Base-by-base conservation (phyloP, 2,113 vertebrate species). In the Patagioenas fasciata region DNA sequence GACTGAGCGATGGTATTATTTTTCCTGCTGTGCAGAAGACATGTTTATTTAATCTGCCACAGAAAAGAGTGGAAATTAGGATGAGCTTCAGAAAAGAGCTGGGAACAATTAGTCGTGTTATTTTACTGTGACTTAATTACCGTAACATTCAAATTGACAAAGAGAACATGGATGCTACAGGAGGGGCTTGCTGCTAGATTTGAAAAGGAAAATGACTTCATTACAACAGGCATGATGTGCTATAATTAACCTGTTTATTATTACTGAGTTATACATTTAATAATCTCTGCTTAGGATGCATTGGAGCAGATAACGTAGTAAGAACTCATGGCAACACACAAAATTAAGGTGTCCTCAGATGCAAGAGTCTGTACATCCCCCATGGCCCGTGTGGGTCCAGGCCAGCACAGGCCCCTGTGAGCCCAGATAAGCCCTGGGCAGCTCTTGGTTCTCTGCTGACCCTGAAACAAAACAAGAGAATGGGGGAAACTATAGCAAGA, bases 61-160 rank as follows among this genome's bases (percentile, higher is more conserved):
- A 87, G 79, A 95, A 94, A 66, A 44, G 80, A 91, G 85, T 88
- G 85, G 83, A 96, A 97, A 96, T 96, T 90, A 96, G 61, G 74
- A 93, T 88, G 94, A 93, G 91, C 70, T 69, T 73, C 87, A 82
- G 91, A 88, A 94, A 94, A 91, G 93, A 88, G 72, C 85, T 95
- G 94, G 82, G 84, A 96, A 94, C 87, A 96, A 97, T 97, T 95
- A 96, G 87, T 75, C 0, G 6, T 77, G 93, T 95, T 96, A 78
- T 96, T 97, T 96, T 84, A 86, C 77, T 80, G 94, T 71, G 77
- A 51, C 69, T 95, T 96, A 97, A 97, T 96, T 96, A 90, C 56
- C 12, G 4, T 80, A 82, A 54, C 20, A 31, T 73, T 91, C 69
- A 89, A 91, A 72, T 23, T 64, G 80, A 83, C 56, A 78, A 92